Percentiles rank a stretch among this genome's conserved stretches.
phyloP scores from a whole-genome alignment of 2,113 vertebrate species.

The Labrus mixtus region DNA sequence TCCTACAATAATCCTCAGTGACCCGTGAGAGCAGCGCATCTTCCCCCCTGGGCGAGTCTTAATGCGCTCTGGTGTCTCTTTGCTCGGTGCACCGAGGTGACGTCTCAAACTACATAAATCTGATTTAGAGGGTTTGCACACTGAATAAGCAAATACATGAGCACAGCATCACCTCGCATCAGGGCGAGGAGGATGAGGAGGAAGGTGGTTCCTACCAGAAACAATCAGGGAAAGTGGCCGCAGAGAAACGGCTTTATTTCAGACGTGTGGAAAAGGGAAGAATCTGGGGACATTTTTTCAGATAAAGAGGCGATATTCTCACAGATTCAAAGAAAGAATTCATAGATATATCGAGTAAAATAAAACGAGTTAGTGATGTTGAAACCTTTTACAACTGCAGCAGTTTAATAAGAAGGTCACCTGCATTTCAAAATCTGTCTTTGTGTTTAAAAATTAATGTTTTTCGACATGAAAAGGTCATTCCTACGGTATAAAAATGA shows the following conservation, averaged over 20 bases:
- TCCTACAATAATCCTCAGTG: conserved; percentile 69
- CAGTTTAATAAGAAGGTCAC: too few species aligned
- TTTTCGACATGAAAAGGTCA: too few species aligned
- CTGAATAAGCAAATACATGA: conserved; percentile 70
- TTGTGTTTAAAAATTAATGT: too few species aligned
- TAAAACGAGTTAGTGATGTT: too few species aligned
- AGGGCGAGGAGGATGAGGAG: conserved; percentile 42
- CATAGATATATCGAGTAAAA: too few species aligned
- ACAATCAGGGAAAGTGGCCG: conserved; percentile 51
- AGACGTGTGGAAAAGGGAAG: neutral
- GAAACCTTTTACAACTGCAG: too few species aligned
- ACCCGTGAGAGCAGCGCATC: conserved; percentile 61
- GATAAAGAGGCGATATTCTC: neutral
- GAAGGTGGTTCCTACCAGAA: conserved; percentile 46
- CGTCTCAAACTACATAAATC: conserved; percentile 74
- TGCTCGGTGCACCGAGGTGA: conserved; percentile 69
- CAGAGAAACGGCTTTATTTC: neutral
- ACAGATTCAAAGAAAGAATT: too few species aligned
- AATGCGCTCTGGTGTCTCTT: conserved; percentile 69
- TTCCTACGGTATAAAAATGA: too few species aligned
- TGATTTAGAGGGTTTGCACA: conserved; percentile 68
- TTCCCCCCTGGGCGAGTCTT: conserved; percentile 52
- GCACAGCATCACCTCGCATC: conserved; percentile 68
- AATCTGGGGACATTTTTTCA: neutral
- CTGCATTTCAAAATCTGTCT: too few species aligned